These are phyloP conservation scores for Caranx ignobilis DNA, from an alignment of 2,113 vertebrate species.

Conservation along the genomic window DNA sequence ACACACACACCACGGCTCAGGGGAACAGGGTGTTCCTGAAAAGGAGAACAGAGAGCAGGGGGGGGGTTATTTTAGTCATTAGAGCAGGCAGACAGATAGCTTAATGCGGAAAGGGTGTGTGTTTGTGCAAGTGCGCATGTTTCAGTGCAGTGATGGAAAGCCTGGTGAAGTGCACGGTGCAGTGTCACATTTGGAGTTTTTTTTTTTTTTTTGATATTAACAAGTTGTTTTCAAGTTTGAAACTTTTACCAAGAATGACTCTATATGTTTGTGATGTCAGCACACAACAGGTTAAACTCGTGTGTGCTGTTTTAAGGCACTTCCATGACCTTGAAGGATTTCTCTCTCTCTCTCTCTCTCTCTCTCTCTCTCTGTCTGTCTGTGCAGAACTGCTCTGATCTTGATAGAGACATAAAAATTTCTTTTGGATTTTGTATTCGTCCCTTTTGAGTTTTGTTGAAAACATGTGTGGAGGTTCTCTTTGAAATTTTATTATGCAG, in stretches of 20 bases:
- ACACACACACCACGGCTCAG: slow-evolving; percentile 33
- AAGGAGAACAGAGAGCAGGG: slow-evolving; percentile 84
- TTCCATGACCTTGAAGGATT: not conserved
- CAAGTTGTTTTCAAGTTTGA: not conserved
- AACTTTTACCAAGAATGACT: not conserved
- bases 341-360: not conserved
- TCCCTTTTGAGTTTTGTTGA: not conserved
- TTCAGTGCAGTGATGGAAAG: slow-evolving; percentile 17
- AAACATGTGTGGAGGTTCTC: not conserved
- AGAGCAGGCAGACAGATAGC: slow-evolving; percentile 52
- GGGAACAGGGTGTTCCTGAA: slow-evolving; percentile 81
- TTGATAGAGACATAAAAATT: not conserved
- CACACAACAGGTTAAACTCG: not conserved
- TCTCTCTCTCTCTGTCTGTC: not conserved
- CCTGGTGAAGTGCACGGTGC: slow-evolving; percentile 12
- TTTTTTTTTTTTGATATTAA: not conserved
- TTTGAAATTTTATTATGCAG: slow-evolving; percentile 9
- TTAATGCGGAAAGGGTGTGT: slow-evolving; percentile 54
- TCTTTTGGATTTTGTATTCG: slow-evolving; percentile 1
- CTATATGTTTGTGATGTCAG: not conserved
- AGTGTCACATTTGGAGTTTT: slow-evolving; percentile 9
- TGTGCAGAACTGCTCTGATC: not conserved
- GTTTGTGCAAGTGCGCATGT: slow-evolving; percentile 19
- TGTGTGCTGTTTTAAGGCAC: not conserved
- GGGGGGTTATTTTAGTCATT: slow-evolving; percentile 79